phyloP scores from a whole-genome alignment of 2,888 invertebrate species.

The Clivina fossor region DNA sequence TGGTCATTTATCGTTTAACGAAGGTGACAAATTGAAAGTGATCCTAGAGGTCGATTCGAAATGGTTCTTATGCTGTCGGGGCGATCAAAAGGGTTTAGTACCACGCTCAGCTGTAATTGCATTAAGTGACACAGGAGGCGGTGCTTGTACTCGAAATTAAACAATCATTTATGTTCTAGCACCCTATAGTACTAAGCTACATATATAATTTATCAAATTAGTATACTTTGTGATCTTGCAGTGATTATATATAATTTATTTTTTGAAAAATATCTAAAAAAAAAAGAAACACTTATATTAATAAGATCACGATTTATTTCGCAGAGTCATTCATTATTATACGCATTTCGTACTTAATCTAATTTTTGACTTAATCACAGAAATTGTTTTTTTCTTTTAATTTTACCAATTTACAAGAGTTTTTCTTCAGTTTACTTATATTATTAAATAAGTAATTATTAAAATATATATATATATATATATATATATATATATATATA shows the following conservation, averaged over 20 bases:
- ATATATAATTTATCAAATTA: slow-evolving; percentile 24
- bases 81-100: slow-evolving; percentile 75
- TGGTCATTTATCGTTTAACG: slow-evolving; percentile 75
- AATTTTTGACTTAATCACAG: slow-evolving; percentile 9
- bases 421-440: background rate
- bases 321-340: slow-evolving; percentile 10
- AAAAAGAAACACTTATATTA: background rate
- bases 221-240: slow-evolving; percentile 27
- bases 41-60: slow-evolving; percentile 76
- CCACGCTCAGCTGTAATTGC: slow-evolving; percentile 68
- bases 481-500: too few relatives aligned
- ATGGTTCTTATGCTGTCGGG: slow-evolving; percentile 73
- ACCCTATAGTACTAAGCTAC: slow-evolving; percentile 20
- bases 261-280: slow-evolving; percentile 10
- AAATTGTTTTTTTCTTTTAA: slow-evolving; percentile 5
- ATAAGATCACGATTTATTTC: slow-evolving; percentile 6
- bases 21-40: slow-evolving; percentile 72
- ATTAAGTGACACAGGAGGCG: slow-evolving; percentile 42
- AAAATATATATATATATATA: too few relatives aligned
- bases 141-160: too few relatives aligned
- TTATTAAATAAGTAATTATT: too few relatives aligned
- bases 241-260: slow-evolving; percentile 33
- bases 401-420: background rate
- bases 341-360: slow-evolving; percentile 11
- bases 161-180: slow-evolving; percentile 11